Base-by-base conservation (phyloP, 2,888 invertebrate species). In the Drosophila robusta region DNA sequence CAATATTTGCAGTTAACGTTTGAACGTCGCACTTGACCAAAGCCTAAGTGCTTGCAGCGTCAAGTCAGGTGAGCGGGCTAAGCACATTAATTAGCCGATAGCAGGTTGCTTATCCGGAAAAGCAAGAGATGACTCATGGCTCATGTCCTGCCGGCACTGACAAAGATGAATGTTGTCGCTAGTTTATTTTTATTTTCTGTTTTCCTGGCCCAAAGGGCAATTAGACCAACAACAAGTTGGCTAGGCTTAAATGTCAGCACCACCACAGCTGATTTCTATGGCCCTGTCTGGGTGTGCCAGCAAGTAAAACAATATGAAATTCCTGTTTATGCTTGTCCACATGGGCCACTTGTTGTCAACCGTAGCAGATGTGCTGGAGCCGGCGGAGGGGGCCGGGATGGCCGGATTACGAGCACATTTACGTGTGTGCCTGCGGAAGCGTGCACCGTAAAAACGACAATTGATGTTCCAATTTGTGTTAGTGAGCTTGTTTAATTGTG, bases 401-500 rank as follows among this genome's bases (percentile, higher is more conserved):
- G 18, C 8, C 9, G 54, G 61, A 71, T 66, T 71, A 72, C 66
- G 41, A 38, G 42, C 55, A 57, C 24, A 67, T 72, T 72, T 72
- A 67, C 69, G 45, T 42, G 22, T 36, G 55, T 60, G 45, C 46
- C 69, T 58, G 55, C 61, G 49, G 29, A 29, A 29, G 29, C 29
- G 29, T 29, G 49, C 52, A 52, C 56, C 39, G 50, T 56, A 69
- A 61, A 52, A 44, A 26, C 42, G 44, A 39, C 67, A 67, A 71
- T 82, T 82, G 78, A 60, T 60, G 62, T 68, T 72, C 69, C 76
- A 83, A 86, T 71, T 80, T 70, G 52, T 69, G 58, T 69, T 70
- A 69, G 66, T 67, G 63, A 65, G 58, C 74, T 65, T 75, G 73
- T 76, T 86, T 86, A 83, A 86, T 83, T 83, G 86, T 86, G 80